phyloP scores from a whole-genome alignment of 1,140 invertebrate genomes.

The Drosophila grimshawi region DNA sequence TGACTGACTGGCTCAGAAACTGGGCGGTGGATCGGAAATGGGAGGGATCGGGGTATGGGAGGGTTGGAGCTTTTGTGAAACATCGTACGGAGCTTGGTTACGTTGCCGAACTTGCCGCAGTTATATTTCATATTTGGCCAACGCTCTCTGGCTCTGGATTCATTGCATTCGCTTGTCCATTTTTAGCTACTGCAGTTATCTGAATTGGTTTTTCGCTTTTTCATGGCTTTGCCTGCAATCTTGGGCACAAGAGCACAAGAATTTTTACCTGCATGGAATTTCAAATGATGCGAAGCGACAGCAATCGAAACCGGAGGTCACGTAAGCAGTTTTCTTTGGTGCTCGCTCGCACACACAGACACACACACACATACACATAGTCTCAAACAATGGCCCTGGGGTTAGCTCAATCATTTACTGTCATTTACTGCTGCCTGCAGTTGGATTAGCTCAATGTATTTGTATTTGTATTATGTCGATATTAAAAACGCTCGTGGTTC shows the following conservation, averaged over 20 bases:
- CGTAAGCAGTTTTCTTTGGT: slow-evolving; percentile 80
- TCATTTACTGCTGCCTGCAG: slow-evolving; percentile 74
- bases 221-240: slow-evolving; percentile 75
- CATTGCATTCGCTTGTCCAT: slow-evolving; percentile 60
- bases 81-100: slow-evolving; percentile 53
- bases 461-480: slow-evolving; percentile 44
- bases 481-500: slow-evolving; percentile 56
- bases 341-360: slow-evolving; percentile 41
- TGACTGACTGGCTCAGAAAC: not conserved
- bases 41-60: not conserved
- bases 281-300: slow-evolving; percentile 63
- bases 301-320: slow-evolving; percentile 49
- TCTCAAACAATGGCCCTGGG: slow-evolving; percentile 8
- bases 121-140: slow-evolving; percentile 75
- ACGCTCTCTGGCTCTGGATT: slow-evolving; percentile 54
- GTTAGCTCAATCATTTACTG: slow-evolving; percentile 78
- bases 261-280: slow-evolving; percentile 78
- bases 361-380: slow-evolving; percentile 3
- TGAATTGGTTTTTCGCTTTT: slow-evolving; percentile 79
- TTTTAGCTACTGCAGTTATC: slow-evolving; percentile 64
- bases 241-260: slow-evolving; percentile 52
- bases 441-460: slow-evolving; percentile 25
- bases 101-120: slow-evolving; percentile 65
- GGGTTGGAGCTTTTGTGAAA: slow-evolving; percentile 1
- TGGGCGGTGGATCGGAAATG: too few species aligned